phyloP scores from a whole-genome alignment of 2,797 vertebrate species.

The Channa striata region DNA sequence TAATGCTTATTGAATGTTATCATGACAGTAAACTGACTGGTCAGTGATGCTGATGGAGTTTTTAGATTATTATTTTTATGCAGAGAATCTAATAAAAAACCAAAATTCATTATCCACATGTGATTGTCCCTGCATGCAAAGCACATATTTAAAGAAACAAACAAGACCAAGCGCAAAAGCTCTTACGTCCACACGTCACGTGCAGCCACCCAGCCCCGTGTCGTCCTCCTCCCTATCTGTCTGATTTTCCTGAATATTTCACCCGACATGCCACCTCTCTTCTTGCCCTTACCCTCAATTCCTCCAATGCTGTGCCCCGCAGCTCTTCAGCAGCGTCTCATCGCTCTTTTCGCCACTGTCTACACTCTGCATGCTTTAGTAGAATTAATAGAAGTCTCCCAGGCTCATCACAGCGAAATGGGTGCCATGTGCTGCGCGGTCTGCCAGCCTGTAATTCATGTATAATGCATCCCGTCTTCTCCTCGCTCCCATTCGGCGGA shows the following conservation, averaged over 20 bases:
- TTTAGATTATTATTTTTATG: constrained; percentile 61
- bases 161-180: no score
- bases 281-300: constrained; percentile 38
- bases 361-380: constrained; percentile 63
- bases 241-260: constrained; percentile 56
- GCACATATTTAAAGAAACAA: no score
- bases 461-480: constrained; percentile 73
- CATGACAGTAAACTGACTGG: neutral
- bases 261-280: constrained; percentile 37
- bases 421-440: constrained; percentile 68
- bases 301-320: constrained; percentile 39
- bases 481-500: constrained; percentile 51
- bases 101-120: no score
- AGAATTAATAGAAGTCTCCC: constrained; percentile 73
- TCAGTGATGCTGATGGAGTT: constrained; percentile 41
- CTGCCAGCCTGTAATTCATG: constrained; percentile 75
- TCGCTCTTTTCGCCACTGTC: constrained; percentile 54
- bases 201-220: neutral
- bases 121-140: no score
- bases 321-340: constrained; percentile 45
- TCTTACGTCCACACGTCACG: constrained; percentile 14
- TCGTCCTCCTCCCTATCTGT: constrained; percentile 8
- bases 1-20: no score
- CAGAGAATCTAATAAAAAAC: no score
- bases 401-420: constrained; percentile 64